phyloP scores from a whole-genome alignment of 2,888 invertebrate genomes.

The Acronicta leporina region DNA sequence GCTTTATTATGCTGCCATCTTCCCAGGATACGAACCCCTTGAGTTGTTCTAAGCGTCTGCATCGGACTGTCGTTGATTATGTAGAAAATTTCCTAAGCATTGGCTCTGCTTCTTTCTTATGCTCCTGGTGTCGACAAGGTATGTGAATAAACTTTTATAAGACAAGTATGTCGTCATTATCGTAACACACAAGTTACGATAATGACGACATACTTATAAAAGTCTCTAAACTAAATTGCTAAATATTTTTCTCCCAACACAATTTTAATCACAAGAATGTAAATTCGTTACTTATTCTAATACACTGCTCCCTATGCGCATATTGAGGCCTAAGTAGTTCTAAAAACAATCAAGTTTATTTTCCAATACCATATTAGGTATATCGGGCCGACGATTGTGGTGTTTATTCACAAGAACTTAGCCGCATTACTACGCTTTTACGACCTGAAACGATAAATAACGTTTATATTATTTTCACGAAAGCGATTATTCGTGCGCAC shows the following conservation, averaged over 20 bases:
- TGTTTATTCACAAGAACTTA: conserved; percentile 33
- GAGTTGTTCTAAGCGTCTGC: too few relatives aligned
- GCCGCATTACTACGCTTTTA: conserved; percentile 26
- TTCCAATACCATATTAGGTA: conserved; percentile 13
- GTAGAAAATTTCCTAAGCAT: too few relatives aligned
- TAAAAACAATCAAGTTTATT: conserved; percentile 26
- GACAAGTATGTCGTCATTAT: too few relatives aligned
- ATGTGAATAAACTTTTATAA: too few relatives aligned
- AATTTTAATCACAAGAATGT: background rate
- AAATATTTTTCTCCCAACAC: background rate
- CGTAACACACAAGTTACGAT: too few relatives aligned
- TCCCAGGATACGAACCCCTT: too few relatives aligned
- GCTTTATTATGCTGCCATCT: too few relatives aligned
- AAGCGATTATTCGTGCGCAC: background rate
- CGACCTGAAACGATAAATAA: conserved; percentile 16
- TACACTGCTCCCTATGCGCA: background rate
- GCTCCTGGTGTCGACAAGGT: too few relatives aligned
- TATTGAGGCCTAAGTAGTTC: conserved; percentile 8
- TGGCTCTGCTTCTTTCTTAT: too few relatives aligned
- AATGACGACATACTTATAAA: too few relatives aligned
- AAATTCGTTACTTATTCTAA: background rate
- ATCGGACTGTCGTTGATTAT: too few relatives aligned
- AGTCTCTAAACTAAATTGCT: too few relatives aligned
- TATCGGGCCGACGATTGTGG: conserved; percentile 8
- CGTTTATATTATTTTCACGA: conserved; percentile 12